These are phyloP conservation scores for Glossosoma conforme DNA, from an alignment of 1,140 invertebrate genomes.

Conservation along the genomic window DNA sequence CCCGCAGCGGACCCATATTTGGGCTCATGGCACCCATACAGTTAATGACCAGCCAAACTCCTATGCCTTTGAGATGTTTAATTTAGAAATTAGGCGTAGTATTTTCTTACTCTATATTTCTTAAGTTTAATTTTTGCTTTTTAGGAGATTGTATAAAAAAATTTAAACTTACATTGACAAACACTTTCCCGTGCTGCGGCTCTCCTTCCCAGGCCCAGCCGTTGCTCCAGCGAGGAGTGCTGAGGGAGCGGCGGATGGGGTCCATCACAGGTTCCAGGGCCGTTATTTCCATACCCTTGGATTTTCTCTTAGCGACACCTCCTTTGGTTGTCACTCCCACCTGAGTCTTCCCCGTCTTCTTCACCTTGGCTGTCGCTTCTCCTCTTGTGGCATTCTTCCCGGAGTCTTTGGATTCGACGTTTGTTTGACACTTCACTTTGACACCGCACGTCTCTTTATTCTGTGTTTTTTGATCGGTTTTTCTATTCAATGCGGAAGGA, in stretches of 20 bases:
- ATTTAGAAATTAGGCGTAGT: too few species aligned
- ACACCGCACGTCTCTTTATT: conserved; percentile 18
- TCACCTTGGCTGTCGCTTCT: conserved; percentile 40
- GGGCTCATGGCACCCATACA: too few species aligned
- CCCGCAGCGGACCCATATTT: too few species aligned
- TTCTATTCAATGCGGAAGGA: conserved; percentile 28
- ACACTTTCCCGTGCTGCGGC: conserved; percentile 76
- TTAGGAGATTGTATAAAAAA: not conserved
- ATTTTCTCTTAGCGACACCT: conserved; percentile 31
- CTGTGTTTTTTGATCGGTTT: conserved; percentile 28
- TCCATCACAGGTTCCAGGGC: conserved; percentile 16
- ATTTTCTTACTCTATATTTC: too few species aligned
- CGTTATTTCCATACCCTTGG: conserved; percentile 15
- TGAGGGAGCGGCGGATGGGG: conserved; percentile 29
- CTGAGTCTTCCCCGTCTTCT: conserved; percentile 29
- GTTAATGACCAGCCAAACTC: too few species aligned
- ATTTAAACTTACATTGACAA: conserved; percentile 70
- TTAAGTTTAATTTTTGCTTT: too few species aligned
- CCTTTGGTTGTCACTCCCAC: conserved; percentile 32
- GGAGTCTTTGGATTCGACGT: conserved; percentile 30
- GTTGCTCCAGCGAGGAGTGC: conserved; percentile 77
- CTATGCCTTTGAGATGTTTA: too few species aligned
- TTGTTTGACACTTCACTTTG: conserved; percentile 28
- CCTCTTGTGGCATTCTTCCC: conserved; percentile 35
- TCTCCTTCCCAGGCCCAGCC: conserved; percentile 90